phyloP scores from a whole-genome alignment of 2,888 invertebrate species.

The Pseudococcus longispinus region DNA sequence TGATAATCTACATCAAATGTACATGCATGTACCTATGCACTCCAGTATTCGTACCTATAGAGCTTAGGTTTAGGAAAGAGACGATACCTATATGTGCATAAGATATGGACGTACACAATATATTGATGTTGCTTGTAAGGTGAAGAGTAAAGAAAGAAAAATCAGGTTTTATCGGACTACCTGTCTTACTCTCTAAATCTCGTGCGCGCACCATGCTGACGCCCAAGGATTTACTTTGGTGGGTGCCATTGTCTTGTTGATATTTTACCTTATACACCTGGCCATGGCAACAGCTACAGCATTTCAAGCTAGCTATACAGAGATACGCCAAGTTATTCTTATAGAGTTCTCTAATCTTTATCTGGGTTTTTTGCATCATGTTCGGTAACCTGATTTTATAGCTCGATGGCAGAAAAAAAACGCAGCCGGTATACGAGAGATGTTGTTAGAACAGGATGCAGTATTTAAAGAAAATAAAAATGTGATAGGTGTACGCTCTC shows the following conservation, averaged over 20 bases:
- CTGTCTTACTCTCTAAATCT: constrained; percentile 43
- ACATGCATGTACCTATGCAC: neutral
- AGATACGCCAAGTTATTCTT: neutral
- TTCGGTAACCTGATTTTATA: constrained; percentile 28
- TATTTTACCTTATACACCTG: constrained; percentile 39
- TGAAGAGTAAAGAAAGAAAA: constrained; percentile 40
- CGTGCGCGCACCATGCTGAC: constrained; percentile 42
- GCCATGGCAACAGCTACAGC: constrained; percentile 14
- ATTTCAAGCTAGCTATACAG: neutral
- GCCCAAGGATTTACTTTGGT: constrained; percentile 1
- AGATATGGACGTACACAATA: constrained; percentile 33
- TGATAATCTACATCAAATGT: neutral
- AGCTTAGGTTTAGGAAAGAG: neutral
- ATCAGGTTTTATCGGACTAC: constrained; percentile 35
- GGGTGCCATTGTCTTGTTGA: constrained; percentile 44
- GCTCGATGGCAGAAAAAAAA: neutral
- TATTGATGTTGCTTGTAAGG: neutral
- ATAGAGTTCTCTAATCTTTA: neutral
- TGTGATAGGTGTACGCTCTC: neutral
- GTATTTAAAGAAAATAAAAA: neutral
- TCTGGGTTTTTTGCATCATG: constrained; percentile 12
- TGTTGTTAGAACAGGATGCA: constrained; percentile 1
- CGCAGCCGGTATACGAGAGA: neutral
- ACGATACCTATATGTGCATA: neutral
- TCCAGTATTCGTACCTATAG: too few relatives aligned